Percentiles rank a stretch among this genome's conserved stretches.
phyloP scores from a whole-genome alignment of 53 echinoderm and acorn worm genomes.

The Hippasteria phrygiana region DNA sequence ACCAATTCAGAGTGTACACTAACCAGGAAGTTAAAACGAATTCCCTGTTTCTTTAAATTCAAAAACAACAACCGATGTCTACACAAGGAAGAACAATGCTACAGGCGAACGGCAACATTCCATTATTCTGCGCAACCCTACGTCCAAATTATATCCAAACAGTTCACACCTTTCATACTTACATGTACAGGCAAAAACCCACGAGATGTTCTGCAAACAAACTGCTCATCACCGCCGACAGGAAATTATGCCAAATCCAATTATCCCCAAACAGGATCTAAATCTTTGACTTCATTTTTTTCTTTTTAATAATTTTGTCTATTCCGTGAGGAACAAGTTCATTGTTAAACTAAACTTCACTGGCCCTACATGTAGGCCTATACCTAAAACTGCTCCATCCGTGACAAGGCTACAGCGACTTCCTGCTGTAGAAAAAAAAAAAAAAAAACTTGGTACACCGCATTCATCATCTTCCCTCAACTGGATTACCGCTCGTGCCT shows the following conservation, averaged over 20 bases:
- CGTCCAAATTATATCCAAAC: too few relatives aligned
- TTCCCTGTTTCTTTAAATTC: background rate
- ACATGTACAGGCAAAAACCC: background rate
- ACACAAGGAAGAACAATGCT: background rate
- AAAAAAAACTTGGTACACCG: background rate
- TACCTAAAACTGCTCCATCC: background rate
- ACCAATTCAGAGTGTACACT: too few relatives aligned
- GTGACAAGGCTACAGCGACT: background rate
- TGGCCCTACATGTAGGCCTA: too few relatives aligned
- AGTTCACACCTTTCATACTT: background rate
- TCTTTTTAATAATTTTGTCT: background rate
- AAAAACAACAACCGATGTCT: background rate
- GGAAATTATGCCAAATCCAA: background rate
- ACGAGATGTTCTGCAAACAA: too few relatives aligned
- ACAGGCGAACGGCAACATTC: too few relatives aligned
- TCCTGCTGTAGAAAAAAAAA: background rate
- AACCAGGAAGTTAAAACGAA: too few relatives aligned
- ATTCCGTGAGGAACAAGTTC: conserved; percentile 12
- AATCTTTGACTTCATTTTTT: background rate
- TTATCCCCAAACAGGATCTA: conserved; percentile 5
- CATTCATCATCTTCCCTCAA: background rate
- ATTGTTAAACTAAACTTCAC: background rate
- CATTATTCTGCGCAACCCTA: too few relatives aligned
- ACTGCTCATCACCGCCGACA: background rate
- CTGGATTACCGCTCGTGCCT: background rate